phyloP scores from a whole-genome alignment of 1,140 invertebrate genomes.

The Brachionus plicatilis region DNA sequence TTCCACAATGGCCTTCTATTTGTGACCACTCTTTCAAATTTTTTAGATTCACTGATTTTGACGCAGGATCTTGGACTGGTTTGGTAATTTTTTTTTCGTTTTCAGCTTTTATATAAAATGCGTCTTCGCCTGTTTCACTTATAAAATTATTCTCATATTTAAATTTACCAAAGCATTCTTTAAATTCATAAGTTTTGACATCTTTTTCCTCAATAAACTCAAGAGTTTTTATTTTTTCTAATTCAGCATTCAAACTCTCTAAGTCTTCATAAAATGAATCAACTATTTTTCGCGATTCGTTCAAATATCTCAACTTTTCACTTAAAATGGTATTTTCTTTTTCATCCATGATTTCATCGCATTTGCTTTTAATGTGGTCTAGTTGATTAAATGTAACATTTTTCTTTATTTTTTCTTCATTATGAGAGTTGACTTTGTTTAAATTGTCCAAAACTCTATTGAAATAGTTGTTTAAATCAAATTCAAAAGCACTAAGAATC shows the following conservation, averaged over 20 bases:
- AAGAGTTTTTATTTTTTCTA: not conserved
- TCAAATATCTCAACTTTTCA: not conserved
- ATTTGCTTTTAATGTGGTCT: not conserved
- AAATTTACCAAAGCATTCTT: not conserved
- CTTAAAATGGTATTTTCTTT: not conserved
- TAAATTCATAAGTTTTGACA: not conserved
- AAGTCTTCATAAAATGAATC: not conserved
- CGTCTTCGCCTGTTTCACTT: not conserved
- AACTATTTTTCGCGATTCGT: not conserved
- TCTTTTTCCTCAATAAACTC: not conserved
- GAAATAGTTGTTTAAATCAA: not conserved
- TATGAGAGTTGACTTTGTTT: not conserved
- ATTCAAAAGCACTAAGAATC: not conserved
- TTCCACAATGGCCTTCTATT: not conserved
- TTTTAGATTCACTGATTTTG: not conserved
- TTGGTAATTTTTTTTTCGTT: not conserved
- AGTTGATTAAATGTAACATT: not conserved
- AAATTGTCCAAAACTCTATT: not conserved
- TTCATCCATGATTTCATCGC: not conserved
- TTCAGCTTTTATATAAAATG: not conserved
- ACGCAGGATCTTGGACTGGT: not conserved
- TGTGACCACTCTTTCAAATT: not conserved
- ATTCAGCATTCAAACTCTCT: not conserved
- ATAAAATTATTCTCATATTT: not conserved
- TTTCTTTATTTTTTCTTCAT: not conserved